Percentiles rank a stretch among this genome's conserved stretches.
These are phyloP conservation scores for Enchytraeus crypticus DNA, from an alignment of 2,888 invertebrate species.

Conservation along the genomic window DNA sequence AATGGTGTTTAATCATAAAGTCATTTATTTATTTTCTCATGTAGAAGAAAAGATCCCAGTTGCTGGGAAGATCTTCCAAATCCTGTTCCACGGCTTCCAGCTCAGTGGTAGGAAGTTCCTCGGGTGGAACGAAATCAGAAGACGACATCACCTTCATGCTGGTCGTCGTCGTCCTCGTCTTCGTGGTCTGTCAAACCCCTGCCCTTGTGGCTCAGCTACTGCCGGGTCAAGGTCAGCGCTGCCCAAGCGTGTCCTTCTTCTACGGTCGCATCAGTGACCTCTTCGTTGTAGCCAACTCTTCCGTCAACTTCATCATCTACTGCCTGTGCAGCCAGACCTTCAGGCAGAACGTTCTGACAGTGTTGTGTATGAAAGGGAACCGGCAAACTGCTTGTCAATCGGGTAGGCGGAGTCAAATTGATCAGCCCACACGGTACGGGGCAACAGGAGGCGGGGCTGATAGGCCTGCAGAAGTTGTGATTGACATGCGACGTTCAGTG, in stretches of 20 bases:
- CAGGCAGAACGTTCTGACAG: slow-evolving; percentile 22
- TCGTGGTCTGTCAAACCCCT: slow-evolving; percentile 29
- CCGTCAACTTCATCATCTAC: slow-evolving; percentile 30
- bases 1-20: no score
- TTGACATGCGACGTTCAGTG: no score
- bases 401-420: no score
- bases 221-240: slow-evolving; percentile 2
- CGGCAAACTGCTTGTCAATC: no score
- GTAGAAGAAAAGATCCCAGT: neutral
- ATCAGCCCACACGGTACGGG: neutral
- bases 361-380: slow-evolving; percentile 16
- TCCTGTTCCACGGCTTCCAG: neutral
- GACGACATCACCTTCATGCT: slow-evolving; percentile 31
- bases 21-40: no score
- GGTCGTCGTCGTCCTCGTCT: slow-evolving; percentile 30
- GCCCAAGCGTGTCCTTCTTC: slow-evolving; percentile 27
- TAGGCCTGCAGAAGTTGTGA: neutral
- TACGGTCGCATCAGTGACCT: slow-evolving; percentile 30
- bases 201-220: slow-evolving; percentile 29
- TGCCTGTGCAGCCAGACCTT: slow-evolving; percentile 29
- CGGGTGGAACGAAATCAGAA: slow-evolving; percentile 16
- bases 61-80: neutral
- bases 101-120: neutral
- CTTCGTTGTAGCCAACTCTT: slow-evolving; percentile 28
- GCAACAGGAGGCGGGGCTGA: neutral